These are phyloP conservation scores for Drosophila yakuba DNA, from an alignment of 1,140 invertebrate genomes.

Conservation along the genomic window DNA sequence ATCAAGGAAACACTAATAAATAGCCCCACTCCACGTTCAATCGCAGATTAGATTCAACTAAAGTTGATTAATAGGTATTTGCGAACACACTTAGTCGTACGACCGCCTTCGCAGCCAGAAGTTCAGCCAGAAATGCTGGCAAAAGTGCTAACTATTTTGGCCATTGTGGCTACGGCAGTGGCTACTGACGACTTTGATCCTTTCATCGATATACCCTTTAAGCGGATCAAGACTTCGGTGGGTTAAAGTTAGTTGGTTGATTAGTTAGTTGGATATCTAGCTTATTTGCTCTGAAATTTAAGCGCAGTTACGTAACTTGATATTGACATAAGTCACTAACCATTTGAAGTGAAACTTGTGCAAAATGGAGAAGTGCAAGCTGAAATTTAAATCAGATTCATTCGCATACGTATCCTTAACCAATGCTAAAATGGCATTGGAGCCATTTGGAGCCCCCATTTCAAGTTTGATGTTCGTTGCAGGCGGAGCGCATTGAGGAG, in stretches of 20 bases:
- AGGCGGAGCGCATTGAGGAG: slow-evolving; percentile 71
- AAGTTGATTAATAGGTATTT: slow-evolving; percentile 14
- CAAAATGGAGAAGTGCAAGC: too few relatives aligned
- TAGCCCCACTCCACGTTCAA: slow-evolving; percentile 21
- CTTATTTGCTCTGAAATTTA: too few relatives aligned
- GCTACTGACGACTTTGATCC: slow-evolving; percentile 42
- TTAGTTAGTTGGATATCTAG: too few relatives aligned
- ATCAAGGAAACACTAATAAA: slow-evolving; percentile 27
- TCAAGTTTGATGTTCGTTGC: slow-evolving; percentile 16
- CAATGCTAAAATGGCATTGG: neutral
- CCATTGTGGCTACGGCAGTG: slow-evolving; percentile 25
- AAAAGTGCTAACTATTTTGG: slow-evolving; percentile 23
- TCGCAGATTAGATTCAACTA: slow-evolving; percentile 60
- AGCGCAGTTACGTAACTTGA: too few relatives aligned
- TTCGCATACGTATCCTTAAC: too few relatives aligned
- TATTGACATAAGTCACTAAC: too few relatives aligned
- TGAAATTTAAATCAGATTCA: too few relatives aligned
- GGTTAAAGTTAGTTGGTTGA: neutral
- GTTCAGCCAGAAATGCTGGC: slow-evolving; percentile 40
- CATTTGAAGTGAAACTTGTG: too few relatives aligned
- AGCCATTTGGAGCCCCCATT: neutral
- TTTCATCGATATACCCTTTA: slow-evolving; percentile 71
- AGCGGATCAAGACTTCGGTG: slow-evolving; percentile 64
- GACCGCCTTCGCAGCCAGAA: slow-evolving; percentile 6
- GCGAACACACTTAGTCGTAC: slow-evolving; percentile 28